Evolutionary conservation across 2,888 invertebrate species (phyloP).

Genomic region (Polydrusus cervinus): DNA sequence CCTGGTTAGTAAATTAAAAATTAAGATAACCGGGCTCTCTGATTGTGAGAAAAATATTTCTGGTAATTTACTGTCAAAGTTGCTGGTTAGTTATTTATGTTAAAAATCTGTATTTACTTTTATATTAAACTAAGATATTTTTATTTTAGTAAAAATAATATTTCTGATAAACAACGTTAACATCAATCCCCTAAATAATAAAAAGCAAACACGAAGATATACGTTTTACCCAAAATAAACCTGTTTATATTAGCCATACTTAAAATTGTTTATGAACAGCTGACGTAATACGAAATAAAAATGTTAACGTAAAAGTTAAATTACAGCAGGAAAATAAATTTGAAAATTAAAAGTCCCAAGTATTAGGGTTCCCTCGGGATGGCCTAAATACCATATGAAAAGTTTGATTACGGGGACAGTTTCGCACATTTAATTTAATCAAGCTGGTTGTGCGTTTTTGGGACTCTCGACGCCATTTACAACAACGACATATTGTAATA

Average conservation of each 20-base stretch:
- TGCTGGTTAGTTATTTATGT: too few relatives aligned
- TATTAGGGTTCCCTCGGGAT: slow-evolving; percentile 7
- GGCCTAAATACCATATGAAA: slow-evolving; percentile 18
- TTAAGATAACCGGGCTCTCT: too few relatives aligned
- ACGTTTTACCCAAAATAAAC: neutral
- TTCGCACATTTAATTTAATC: slow-evolving; percentile 15
- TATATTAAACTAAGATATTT: too few relatives aligned
- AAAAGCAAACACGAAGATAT: neutral
- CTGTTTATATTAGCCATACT: neutral
- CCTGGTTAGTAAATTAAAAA: too few relatives aligned
- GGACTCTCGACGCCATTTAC: slow-evolving; percentile 9
- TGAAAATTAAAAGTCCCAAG: neutral
- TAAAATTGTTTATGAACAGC: neutral
- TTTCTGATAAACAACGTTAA: too few relatives aligned
- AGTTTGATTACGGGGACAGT: slow-evolving; percentile 11
- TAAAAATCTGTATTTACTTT: too few relatives aligned
- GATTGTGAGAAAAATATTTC: too few relatives aligned
- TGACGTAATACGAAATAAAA: neutral
- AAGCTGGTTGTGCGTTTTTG: slow-evolving; percentile 9
- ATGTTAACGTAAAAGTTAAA: neutral
- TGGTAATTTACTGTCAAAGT: too few relatives aligned
- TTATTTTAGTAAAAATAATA: too few relatives aligned
- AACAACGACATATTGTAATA: slow-evolving; percentile 12
- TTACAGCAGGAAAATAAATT: neutral
- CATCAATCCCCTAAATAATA: too few relatives aligned